phyloP scores from a whole-genome alignment of 2,797 vertebrate species.

The Sebastes hubbsi region DNA sequence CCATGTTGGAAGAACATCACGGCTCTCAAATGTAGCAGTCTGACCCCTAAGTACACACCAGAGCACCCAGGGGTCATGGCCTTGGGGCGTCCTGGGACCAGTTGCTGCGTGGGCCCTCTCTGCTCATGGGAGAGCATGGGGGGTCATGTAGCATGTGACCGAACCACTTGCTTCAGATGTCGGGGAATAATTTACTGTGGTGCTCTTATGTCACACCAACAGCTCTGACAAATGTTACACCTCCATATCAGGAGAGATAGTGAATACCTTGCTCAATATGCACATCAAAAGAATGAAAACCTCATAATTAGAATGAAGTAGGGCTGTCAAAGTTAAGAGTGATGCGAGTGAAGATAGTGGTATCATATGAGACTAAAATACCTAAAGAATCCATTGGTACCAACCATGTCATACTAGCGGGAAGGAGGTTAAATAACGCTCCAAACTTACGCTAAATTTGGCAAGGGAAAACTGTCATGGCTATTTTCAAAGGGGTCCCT shows the following conservation, averaged over 20 bases:
- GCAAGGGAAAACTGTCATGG: too few species aligned
- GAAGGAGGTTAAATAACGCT: too few species aligned
- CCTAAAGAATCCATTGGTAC: too few species aligned
- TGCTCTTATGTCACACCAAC: slow-evolving; percentile 30
- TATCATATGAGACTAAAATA: too few species aligned
- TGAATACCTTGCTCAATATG: background rate
- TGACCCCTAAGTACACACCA: slow-evolving; percentile 55
- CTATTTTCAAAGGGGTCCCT: too few species aligned
- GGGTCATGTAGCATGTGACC: slow-evolving; percentile 33
- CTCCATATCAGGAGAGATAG: background rate
- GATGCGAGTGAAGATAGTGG: too few species aligned
- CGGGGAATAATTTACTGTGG: slow-evolving; percentile 35
- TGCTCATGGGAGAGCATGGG: background rate
- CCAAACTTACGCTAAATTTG: too few species aligned
- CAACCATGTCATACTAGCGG: too few species aligned
- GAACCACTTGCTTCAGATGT: slow-evolving; percentile 62
- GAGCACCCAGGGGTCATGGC: slow-evolving; percentile 31
- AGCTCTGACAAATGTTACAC: slow-evolving; percentile 40
- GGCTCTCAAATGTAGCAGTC: slow-evolving; percentile 26
- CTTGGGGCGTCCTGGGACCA: slow-evolving; percentile 47
- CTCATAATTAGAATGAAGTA: background rate
- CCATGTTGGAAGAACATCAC: background rate
- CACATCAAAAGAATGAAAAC: background rate
- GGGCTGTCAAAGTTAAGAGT: too few species aligned
- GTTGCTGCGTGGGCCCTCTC: slow-evolving; percentile 53